Base-by-base conservation (phyloP, 2,888 invertebrate genomes). In the Marasmarcha lunaedactyla region DNA sequence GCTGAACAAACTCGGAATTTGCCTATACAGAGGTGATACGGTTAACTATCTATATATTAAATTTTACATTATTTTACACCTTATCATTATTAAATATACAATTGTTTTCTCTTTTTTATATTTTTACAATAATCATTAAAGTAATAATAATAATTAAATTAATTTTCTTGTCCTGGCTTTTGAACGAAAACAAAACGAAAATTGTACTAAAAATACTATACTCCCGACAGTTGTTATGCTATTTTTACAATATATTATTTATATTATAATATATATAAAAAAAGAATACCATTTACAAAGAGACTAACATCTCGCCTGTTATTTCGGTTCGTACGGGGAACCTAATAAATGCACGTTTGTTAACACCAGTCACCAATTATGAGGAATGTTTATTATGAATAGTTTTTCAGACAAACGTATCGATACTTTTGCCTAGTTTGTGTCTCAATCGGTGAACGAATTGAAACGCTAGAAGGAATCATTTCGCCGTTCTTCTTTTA, bases 161-260 rank as follows among this genome's bases (percentile, higher is more conserved):
- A 69, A 56, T 53, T 52, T 43, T 42, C 61, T 69, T 69, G 57
- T 60, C 52, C 50, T 61, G 65, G 68, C 71, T 35, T 15, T 68
- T 71, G 68, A 56, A 71, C 70, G 67, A 72, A 71, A 66, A 65
- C 52, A 64, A 71, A 74, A 55, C 30, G 30, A n/a, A 64, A 71
- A 78, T 78, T 79, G 77, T 76, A 78, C 79, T 78, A 73, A 71
- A 69, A 62, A 63, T 59, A 66, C 63, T 67, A 66, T 63, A 52
- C 51, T 51, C 55, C 54, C 44, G 45, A 50, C 30, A 53, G 53
- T 55, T 38, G 52, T 40, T 55, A 58, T 51, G 52, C 46, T 49
- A 50, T 20, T 30, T 20, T 20, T 20, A 20, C 20, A 20, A 20
- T 20, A 7, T 30, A 11, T 11, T 7, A 30, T 30, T 30, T 30